Base-by-base conservation (phyloP, 2,113 vertebrate genomes). In the Mormoops blainvillei region DNA sequence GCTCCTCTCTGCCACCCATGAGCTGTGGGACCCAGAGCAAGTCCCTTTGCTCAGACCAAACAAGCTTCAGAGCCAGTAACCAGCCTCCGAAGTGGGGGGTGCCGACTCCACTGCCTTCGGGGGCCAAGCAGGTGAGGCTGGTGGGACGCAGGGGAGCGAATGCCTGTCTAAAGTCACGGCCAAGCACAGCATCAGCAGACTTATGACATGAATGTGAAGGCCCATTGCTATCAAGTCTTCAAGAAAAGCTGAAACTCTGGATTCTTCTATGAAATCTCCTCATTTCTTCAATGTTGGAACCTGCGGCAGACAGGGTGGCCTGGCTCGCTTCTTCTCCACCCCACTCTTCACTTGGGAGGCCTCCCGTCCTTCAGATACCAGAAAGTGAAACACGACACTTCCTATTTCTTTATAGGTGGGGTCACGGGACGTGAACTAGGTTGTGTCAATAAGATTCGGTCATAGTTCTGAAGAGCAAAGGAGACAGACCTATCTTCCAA, bases 191-290 rank as follows among this genome's bases (percentile, higher is more conserved):
- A 0, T 54, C 54, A 13, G 7, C 68, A 13, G 31, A 15, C n/a
- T 11, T 67, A 5, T 0, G 6, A n/a, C 11, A 0, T 1, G 19
- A 56, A 2, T 7, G 0, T 2, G 52, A 50, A 4, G 8, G 20
- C 50, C 61, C 52, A 4, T 19, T 26, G 45, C 58, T 36, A 7
- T 52, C 45, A 31, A 38, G 11, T 56, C 67, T 43, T 88, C 15
- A 68, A 82, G 78, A 56, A 86, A 83, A 83, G 6, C 54, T 28
- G 80, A 52, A 93, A 82, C 50, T 33, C 83, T 89, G 58, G 52
- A 13, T 26, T 86, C 61, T 61, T 36, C 83, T 73, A 38, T 65
- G 41, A 95, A 87, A 84, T 54, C 52, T 67, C 65, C 78, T 52
- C 31, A 70, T 93, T 61, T 87, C 52, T 73, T 36, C 20, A 48